A percentile compares a stretch with the other conserved stretches of the same genome.
These are phyloP conservation scores for Podarcis siculus DNA, from an alignment of 2,797 vertebrate genomes.

Conservation along the genomic window DNA sequence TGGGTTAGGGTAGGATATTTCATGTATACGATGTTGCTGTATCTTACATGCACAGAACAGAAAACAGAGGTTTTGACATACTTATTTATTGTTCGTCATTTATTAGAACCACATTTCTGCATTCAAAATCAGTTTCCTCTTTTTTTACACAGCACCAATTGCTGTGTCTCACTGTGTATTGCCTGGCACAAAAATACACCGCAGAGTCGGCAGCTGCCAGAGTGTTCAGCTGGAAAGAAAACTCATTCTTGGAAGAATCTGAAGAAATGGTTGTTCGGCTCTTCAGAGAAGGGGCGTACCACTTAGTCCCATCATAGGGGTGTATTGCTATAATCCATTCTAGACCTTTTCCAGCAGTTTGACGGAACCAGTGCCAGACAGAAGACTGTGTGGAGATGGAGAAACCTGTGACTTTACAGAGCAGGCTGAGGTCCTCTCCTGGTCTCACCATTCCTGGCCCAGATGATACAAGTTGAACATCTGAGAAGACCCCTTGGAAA, in stretches of 20 bases:
- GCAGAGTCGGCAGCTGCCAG: neutral
- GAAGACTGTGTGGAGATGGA: neutral
- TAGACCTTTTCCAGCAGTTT: neutral
- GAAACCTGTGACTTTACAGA: conserved; percentile 13
- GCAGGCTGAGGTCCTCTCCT: neutral
- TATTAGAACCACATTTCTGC: too few relatives aligned
- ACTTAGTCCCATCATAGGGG: rapidly evolving
- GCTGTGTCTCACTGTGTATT: neutral
- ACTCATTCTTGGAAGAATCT: neutral
- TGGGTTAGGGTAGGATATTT: too few relatives aligned
- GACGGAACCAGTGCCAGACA: neutral
- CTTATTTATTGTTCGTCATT: too few relatives aligned
- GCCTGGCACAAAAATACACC: neutral
- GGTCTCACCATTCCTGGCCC: neutral
- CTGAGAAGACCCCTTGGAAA: neutral
- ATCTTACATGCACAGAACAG: too few relatives aligned
- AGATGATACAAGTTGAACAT: neutral
- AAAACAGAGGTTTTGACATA: too few relatives aligned
- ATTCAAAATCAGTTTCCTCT: too few relatives aligned
- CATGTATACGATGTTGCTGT: too few relatives aligned
- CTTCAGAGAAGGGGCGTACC: neutral
- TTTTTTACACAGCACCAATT: too few relatives aligned
- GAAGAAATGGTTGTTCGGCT: neutral
- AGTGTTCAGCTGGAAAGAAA: neutral
- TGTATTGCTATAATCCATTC: neutral